Base-by-base conservation (phyloP, 2,888 invertebrate genomes). In the Muschampia plurimacula region DNA sequence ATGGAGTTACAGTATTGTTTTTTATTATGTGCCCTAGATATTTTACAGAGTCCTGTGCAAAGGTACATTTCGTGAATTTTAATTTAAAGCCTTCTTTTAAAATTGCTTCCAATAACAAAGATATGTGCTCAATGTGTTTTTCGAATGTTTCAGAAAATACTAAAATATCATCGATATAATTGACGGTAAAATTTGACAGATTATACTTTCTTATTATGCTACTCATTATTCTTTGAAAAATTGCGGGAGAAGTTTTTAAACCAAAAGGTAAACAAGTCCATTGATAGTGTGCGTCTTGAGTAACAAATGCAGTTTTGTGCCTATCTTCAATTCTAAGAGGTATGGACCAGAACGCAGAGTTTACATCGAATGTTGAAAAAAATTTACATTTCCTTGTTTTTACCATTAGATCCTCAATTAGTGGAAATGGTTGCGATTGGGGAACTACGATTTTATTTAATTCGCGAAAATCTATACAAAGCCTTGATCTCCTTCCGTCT, bases 291-390 rank as follows among this genome's bases (percentile, higher is more conserved):
- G 82, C 80, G 49, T 83, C 78, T 69, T 79, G 79, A 13, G 76
- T 80, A 0, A 80, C 78, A 69, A 79, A 78, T n/a, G 55, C 79
- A 6, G 82, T 83, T 74, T 86, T 87, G 0, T 81, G 12, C 84
- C 63, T 80, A 49, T 77, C 80, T 80, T 80, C 73, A 44, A 83
- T 76, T 75, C 77, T 67, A 44, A 84, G 67, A 2, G 84, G 84
- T 7, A 86, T 86, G 15, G 84, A 83, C 84, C 86, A 87, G 77
- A 88, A 88, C 46, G 84, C 82, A 36, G 52, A 66, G 49, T 66
- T 85, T 73, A 84, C 80, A 72, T 84, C 84, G 0, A 84, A 63
- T 55, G 78, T 79, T 10, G 82, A 71, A 62, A 82, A 83, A 73
- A 68, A 81, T 39, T 80, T 77, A 69, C 82, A 83, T 70, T 82